Percentiles rank a stretch among this genome's conserved stretches.
Evolutionary conservation across 2,797 vertebrate genomes (phyloP).

Genomic region (Crenichthys baileyi): DNA sequence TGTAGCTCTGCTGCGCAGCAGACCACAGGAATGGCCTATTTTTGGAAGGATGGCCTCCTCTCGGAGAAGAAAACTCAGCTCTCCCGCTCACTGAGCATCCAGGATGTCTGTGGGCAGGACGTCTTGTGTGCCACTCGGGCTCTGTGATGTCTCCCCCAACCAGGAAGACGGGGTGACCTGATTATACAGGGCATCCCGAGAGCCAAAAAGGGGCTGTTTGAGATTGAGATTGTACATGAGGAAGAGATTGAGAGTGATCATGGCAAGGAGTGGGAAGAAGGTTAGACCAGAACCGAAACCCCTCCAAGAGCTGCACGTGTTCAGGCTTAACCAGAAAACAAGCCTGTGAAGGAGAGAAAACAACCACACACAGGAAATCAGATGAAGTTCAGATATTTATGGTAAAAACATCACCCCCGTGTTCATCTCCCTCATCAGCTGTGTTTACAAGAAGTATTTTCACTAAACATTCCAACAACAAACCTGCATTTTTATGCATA

Average conservation of each 20-base stretch:
- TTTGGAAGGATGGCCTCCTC: constrained; percentile 75
- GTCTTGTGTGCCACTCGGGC: constrained; percentile 67
- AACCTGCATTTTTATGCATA: background rate
- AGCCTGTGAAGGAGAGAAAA: constrained; percentile 57
- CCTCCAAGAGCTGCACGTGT: constrained; percentile 76
- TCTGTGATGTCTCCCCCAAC: constrained; percentile 61
- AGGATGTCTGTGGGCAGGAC: constrained; percentile 71
- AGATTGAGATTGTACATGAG: constrained; percentile 74
- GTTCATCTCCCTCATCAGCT: background rate
- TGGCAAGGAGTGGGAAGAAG: constrained; percentile 78
- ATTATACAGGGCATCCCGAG: constrained; percentile 66
- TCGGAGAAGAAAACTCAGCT: constrained; percentile 67
- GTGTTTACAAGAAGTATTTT: background rate
- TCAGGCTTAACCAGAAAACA: constrained; percentile 79
- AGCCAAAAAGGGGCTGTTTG: constrained; percentile 67
- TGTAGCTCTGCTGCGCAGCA: constrained; percentile 71
- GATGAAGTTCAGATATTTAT: constrained; percentile 28
- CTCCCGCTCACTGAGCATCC: constrained; percentile 71
- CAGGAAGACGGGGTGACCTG: constrained; percentile 74
- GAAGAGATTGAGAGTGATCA: constrained; percentile 80
- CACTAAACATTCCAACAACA: background rate
- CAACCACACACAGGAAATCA: constrained; percentile 41
- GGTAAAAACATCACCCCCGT: constrained; percentile 15
- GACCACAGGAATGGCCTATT: constrained; percentile 83
- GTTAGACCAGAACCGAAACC: constrained; percentile 82